Evolutionary conservation across 2,113 vertebrate species (phyloP), one percentile per base, ranked within the genome.

Genomic region (Triplophysa rosa): DNA sequence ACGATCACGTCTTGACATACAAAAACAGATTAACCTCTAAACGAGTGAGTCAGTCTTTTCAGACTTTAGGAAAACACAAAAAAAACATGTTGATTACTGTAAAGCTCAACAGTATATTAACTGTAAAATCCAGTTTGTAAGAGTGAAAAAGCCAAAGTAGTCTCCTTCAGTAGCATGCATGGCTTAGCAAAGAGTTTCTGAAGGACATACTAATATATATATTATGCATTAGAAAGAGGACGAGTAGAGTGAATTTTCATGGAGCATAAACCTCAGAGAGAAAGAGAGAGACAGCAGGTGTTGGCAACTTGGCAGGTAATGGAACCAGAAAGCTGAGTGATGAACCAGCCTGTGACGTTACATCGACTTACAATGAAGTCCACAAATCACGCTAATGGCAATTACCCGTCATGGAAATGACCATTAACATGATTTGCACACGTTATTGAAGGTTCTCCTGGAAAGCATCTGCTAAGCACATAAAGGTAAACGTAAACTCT

Each of bases 211-310:
- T 0, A 13, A 63, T 49, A 49, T 24, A 74, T 49, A 16, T 58
- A 74, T 74, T 62, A 74, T 74, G 16, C 58, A 74, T 63, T 61
- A 26, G 16, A 74, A 26, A 45, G 37, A 45, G 42, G 56, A 37
- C 17, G 21, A 61, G 58, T 56, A 21, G 21, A 40, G 14, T 47
- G 58, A 62, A 61, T 4, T 74, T 45, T 74, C 37, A 26, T 7
- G 21, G 58, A 49, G 26, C 49, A 23, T 29, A 40, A 23, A 68
- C 45, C 45, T 69, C n/a, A 21, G 47, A 21, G 59, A 37, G 33
- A 37, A n/a, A n/a, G 33, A 49, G 37, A 61, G 29, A 71, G 45
- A 70, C 76, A 79, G 76, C 81, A 74, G 76, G 76, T 82, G 76
- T n/a, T 71, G 52, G 68, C 59, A 79, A 62, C 69, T n/a, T 71